These are phyloP conservation scores for Piliocolobus tephrosceles DNA, from an alignment of 2,113 vertebrate genomes.

Conservation along the genomic window DNA sequence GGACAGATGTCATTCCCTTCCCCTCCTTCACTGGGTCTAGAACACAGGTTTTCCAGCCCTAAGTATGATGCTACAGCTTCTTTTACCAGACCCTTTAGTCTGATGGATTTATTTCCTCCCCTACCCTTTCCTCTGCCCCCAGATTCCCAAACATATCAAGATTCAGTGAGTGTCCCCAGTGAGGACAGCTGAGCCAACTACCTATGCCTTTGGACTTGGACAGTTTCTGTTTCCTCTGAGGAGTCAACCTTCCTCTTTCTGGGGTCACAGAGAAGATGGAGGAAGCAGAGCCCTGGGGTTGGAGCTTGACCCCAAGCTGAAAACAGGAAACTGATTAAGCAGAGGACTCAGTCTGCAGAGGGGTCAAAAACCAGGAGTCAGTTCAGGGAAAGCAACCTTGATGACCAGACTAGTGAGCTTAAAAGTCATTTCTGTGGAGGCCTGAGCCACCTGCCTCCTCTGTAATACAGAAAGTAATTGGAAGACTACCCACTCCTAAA, in stretches of 20 bases:
- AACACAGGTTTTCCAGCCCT: background rate
- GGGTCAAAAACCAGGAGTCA: background rate
- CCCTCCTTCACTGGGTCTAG: background rate
- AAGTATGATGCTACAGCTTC: background rate
- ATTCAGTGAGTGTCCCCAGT: background rate
- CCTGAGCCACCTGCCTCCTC: background rate
- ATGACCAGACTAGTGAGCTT: background rate
- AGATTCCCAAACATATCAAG: background rate
- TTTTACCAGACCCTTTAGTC: background rate
- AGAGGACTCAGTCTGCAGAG: background rate
- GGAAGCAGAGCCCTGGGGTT: background rate
- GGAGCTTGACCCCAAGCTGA: background rate
- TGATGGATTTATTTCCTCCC: background rate
- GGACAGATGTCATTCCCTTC: background rate
- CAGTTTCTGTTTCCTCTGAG: background rate
- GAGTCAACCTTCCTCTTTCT: background rate
- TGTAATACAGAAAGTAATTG: background rate
- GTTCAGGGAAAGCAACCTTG: background rate
- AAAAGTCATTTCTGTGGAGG: background rate
- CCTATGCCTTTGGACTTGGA: background rate
- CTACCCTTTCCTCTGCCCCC: background rate
- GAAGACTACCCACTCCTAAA: background rate
- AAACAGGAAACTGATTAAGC: constrained; percentile 29
- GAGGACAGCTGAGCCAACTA: background rate
- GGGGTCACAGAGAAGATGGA: background rate